Evolutionary conservation across 2,113 vertebrate genomes (phyloP), one percentile per base, ranked within the genome.

Genomic region (Cervus canadensis): DNA sequence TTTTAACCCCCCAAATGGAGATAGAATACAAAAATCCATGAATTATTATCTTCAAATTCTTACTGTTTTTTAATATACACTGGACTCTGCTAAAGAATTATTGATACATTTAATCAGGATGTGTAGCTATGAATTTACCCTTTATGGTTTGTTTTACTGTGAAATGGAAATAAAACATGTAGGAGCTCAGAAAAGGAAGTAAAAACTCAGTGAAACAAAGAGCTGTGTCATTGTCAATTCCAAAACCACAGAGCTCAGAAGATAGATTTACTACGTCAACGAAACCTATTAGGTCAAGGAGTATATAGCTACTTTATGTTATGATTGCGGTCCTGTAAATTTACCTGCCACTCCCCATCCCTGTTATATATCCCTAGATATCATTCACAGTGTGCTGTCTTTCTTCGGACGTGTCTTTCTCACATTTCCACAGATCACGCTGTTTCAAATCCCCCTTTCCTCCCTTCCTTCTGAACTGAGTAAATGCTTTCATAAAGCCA

Each of bases 181-280:
- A 52, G 11, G 60, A 82, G 19, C 56, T 93, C 83, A 43, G 21
- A 57, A 94, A 96, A 85, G 62, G 40, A 93, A 96, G 90, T 54
- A 82, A 57, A 94, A 95, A 60, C 23, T 94, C 62, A 88, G 52
- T 74, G 45, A 79, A 89, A 86, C 25, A 56, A 96, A 96, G 33
- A 90, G 23, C 56, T 54, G 2, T 40, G 33, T 87, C 81, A 36
- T 5, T 71, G 28, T 94, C 50, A 89, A 19, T 83, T 79, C 28
- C 54, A 56, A 59, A 90, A 79, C 4, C 59, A 67, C 16, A 76
- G 7, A 76, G 2, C 88, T 95, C n/a, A 76, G 48, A 96, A 86
- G 64, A 52, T 43, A 50, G 71, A 95, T 81, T 92, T 76, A 54
- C 17, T 56, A 6, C 60, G 54, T 64, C 7, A 74, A 43, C 6